Conservation (phyloP, 2,888 invertebrate genomes). For the Petrophora chlorosata region DNA sequence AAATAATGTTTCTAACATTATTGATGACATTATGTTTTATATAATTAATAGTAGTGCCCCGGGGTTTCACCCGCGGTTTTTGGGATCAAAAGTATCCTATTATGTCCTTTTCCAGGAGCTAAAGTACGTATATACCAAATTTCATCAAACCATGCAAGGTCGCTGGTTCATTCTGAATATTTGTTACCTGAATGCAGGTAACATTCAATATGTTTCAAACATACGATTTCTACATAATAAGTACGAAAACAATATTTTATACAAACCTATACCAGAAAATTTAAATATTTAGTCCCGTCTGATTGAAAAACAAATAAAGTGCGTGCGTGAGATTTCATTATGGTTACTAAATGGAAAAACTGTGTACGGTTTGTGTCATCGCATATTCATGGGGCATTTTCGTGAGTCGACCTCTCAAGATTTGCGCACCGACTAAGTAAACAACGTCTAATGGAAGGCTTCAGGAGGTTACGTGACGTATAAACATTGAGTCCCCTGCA, state of each 20-base stretch:
- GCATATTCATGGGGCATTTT: constrained; percentile 83
- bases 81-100: no score
- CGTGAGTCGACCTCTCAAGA: constrained; percentile 81
- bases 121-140: no score
- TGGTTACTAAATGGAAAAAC: constrained; percentile 80
- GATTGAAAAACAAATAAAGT: constrained; percentile 73
- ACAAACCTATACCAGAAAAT: constrained; percentile 29
- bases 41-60: no score
- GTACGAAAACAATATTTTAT: not conserved
- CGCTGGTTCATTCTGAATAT: no score
- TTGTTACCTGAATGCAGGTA: no score
- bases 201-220: no score
- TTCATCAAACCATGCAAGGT: no score
- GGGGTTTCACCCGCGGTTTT: no score
- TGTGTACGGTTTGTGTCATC: constrained; percentile 82
- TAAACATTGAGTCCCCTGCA: constrained; percentile 61
- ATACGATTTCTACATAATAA: not conserved
- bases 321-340: constrained; percentile 79
- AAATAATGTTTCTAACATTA: not conserved
- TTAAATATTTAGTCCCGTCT: constrained; percentile 49
- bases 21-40: no score
- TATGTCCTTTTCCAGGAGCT: no score
- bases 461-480: constrained; percentile 70
- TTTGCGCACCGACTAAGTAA: constrained; percentile 78
- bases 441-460: constrained; percentile 81